A percentile compares a stretch with the other conserved stretches of the same genome.
phyloP scores from a whole-genome alignment of 2,113 vertebrate species.

The Ictalurus punctatus region DNA sequence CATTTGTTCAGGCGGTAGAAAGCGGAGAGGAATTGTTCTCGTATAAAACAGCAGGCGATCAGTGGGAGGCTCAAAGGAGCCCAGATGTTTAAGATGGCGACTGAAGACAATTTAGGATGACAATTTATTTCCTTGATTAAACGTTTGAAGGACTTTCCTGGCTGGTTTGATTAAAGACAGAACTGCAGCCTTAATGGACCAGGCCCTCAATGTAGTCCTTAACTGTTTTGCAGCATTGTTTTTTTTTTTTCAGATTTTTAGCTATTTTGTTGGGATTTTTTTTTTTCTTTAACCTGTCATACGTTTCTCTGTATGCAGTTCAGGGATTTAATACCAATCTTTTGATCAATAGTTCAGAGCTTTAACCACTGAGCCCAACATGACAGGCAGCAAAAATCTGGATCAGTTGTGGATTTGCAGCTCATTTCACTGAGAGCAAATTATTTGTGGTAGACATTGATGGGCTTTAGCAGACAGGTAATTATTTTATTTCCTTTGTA shows the following conservation, averaged over 20 bases:
- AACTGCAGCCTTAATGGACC: background rate
- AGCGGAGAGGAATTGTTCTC: conserved; percentile 56
- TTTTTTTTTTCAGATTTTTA: background rate
- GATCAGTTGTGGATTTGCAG: background rate
- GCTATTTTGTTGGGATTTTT: background rate
- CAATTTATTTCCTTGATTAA: conserved; percentile 66
- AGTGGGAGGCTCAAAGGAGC: conserved; percentile 51
- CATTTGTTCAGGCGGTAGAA: conserved; percentile 51
- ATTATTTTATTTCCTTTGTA: background rate
- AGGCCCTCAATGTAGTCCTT: background rate
- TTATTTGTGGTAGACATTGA: background rate
- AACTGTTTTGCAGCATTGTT: background rate
- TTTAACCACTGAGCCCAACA: background rate
- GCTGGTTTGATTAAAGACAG: background rate
- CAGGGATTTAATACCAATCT: background rate
- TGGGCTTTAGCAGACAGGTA: background rate
- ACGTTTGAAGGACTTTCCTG: conserved; percentile 60
- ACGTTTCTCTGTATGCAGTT: background rate
- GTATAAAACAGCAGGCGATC: conserved; percentile 49
- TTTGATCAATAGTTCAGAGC: background rate
- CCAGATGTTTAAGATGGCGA: conserved; percentile 68
- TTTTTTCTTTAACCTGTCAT: background rate
- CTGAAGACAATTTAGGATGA: conserved; percentile 55
- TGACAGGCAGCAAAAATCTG: background rate
- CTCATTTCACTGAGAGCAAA: background rate